Conservation (phyloP, 2,113 vertebrate genomes). For the Nibea albiflora region DNA sequence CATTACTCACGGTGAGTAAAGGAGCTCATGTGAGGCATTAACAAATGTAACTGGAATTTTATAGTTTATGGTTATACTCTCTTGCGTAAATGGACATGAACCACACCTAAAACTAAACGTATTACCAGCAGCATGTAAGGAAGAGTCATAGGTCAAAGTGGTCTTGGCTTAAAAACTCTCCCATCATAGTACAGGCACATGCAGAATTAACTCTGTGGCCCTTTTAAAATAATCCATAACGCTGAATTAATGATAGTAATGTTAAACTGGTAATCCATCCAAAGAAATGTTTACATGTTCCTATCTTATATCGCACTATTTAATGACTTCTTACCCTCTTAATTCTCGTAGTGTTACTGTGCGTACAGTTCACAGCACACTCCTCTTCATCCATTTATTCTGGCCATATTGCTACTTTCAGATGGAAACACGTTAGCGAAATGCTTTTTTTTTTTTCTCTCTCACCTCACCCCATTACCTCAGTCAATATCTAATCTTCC, state of each 20-base stretch:
- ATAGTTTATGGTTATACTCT: too few species aligned
- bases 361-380: not conserved
- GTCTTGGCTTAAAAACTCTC: too few species aligned
- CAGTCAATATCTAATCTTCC: slow-evolving; percentile 75
- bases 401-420: slow-evolving; percentile 30
- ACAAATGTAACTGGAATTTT: not conserved
- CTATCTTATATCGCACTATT: not conserved
- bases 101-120: not conserved
- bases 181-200: too few species aligned
- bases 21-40: not conserved
- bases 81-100: not conserved
- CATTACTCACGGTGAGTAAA: not conserved
- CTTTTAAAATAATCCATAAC: not conserved
- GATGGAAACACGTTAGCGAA: slow-evolving; percentile 52
- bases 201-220: not conserved
- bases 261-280: not conserved
- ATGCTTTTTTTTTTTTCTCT: slow-evolving; percentile 31
- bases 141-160: too few species aligned
- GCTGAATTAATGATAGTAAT: not conserved
- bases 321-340: not conserved
- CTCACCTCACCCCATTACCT: slow-evolving; percentile 68
- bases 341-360: slow-evolving; percentile 1
- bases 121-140: too few species aligned
- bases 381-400: slow-evolving; percentile 21
- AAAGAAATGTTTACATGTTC: not conserved